Evolutionary conservation across 2,888 invertebrate genomes (phyloP), one percentile per base, ranked within the genome.

Genomic region (Rhyacophila evoluta): DNA sequence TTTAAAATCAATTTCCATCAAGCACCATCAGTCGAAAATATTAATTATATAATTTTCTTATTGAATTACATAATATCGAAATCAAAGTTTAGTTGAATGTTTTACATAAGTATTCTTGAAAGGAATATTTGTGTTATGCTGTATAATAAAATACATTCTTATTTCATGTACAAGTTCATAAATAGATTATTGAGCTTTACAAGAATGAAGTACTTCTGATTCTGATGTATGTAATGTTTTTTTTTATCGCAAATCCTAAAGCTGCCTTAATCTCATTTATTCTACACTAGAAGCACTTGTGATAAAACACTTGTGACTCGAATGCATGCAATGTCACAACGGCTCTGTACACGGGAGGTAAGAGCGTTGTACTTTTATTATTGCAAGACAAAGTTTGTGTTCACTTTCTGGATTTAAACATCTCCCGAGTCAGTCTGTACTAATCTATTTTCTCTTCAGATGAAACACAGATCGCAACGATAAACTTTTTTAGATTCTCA

Each of bases 311-410:
- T 55, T 55, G 55, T 55, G 55, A 55, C 55, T 55, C 25, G 55
- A 55, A 12, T 55, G 55, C 55, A 55, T 55, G 55, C 76, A 55
- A 55, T 72, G 76, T 76, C 76, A 55, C 76, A 72, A 76, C 41
- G 71, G 55, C 12, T 33, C 27, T 33, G 27, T 67, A 68, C 77
- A 68, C 72, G 73, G 70, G 28, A 38, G 38, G 68, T 69, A 77
- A 72, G 69, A 69, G 38, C 72, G 73, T 38, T 77, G 72, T 73
- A 33, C 77, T 72, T 72, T 72, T 77, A 73, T 73, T 77, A 68
- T 73, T 73, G 8, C 25, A 77, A 76, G 55, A 36, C 55, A 33
- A 72, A 76, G 68, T 72, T 76, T 76, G 55, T 72, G 70, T 37
- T 28, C 55, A 15, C 41, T 41, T 73, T 69, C 29, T 12, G 29